These are phyloP conservation scores for Otocyon megalotis DNA, from an alignment of 2,113 vertebrate genomes.

Conservation along the genomic window DNA sequence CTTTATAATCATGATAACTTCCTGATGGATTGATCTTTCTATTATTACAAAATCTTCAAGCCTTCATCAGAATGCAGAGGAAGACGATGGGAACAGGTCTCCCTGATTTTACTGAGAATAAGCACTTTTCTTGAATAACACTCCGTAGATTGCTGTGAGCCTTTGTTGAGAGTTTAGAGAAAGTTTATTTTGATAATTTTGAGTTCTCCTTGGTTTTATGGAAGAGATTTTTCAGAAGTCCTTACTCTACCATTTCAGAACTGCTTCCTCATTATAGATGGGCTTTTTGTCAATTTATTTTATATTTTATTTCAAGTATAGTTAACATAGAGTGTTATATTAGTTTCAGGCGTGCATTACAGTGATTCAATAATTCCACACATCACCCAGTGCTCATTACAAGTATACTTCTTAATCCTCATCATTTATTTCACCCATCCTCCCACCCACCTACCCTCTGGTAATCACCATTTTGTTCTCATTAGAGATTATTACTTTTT, in stretches of 20 bases:
- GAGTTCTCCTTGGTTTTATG: conserved; percentile 5
- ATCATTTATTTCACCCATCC: background rate
- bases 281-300: background rate
- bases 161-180: background rate
- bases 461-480: background rate
- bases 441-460: background rate
- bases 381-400: background rate
- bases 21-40: background rate
- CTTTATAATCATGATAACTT: background rate
- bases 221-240: conserved; percentile 11
- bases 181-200: background rate
- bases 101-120: background rate
- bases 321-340: background rate
- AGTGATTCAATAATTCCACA: background rate
- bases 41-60: conserved; percentile 9
- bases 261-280: background rate
- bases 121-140: background rate
- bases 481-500: background rate
- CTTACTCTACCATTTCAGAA: background rate
- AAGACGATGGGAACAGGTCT: background rate
- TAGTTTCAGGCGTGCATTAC: background rate
- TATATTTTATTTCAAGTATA: background rate
- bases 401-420: background rate
- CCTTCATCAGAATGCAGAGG: background rate
- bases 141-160: background rate